A percentile compares a stretch with the other conserved stretches of the same genome.
These are phyloP conservation scores for Pandion haliaetus DNA, from an alignment of 2,113 vertebrate species.

Conservation along the genomic window DNA sequence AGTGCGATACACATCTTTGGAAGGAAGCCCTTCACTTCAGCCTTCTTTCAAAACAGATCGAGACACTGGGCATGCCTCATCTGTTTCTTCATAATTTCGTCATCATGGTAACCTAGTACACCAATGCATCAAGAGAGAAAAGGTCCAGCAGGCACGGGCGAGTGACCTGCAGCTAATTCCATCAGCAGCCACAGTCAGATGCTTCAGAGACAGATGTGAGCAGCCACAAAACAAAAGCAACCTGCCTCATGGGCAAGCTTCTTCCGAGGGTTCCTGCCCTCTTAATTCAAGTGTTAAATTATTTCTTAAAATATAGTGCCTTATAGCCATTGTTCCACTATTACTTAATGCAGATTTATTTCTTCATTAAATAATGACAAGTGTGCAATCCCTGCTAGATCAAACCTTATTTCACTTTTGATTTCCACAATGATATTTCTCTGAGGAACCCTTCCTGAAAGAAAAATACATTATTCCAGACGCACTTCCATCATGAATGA, in stretches of 20 bases:
- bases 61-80: neutral
- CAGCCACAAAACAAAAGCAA: neutral
- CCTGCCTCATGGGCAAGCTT: neutral
- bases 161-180: neutral
- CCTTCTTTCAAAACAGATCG: neutral
- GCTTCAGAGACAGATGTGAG: neutral
- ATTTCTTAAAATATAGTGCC: neutral
- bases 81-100: neutral
- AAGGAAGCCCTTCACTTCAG: neutral
- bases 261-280: neutral
- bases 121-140: neutral
- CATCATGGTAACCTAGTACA: accelerated
- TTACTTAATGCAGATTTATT: neutral
- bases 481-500: neutral
- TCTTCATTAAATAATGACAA: neutral
- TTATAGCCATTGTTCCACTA: neutral
- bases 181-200: neutral
- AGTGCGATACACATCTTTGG: neutral
- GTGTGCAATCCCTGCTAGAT: neutral
- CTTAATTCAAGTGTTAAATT: neutral
- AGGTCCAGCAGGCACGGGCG: neutral
- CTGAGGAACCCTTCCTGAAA: neutral
- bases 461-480: neutral
- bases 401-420: neutral
- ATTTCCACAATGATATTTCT: neutral